Evolutionary conservation across 2,888 invertebrate species (phyloP), one percentile per base, ranked within the genome.

Genomic region (Villa cingulata): DNA sequence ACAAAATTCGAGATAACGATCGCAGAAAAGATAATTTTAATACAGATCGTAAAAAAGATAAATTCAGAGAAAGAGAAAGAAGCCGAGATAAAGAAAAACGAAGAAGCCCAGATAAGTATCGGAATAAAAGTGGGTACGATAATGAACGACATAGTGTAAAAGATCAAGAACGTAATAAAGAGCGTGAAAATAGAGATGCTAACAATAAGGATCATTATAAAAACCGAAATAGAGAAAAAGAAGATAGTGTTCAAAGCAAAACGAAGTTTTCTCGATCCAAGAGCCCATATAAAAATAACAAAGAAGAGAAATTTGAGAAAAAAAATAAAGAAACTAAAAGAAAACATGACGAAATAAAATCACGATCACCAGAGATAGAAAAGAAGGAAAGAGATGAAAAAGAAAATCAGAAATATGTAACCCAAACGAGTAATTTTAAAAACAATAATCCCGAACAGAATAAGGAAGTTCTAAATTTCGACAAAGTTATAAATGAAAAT

Each of bases 401-500:
- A 19, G 61, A 62, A 34, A 38, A 38, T 18, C 75, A 78, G 53
- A 80, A 83, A 56, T 80, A 82, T 57, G 76, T 80, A 10, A 76
- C 77, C 7, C 65, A 85, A 65, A 76, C 82, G 0, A 80, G 74
- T 59, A 83, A 83, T 59, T 83, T 81, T 58, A 83, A 83, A 0
- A 83, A 84, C 61, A 83, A 84, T 62, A 83, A 83, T 54, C 78
- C 74, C 58, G 81, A 82, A 50, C 74, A 72, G 18, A 81, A 82
- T 55, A 70, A 71, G 46, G 32, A 43, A 29, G 46, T 48, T 45
- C 9, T 65, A 66, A 23, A 57, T 58, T 63, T 74, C 67, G 50
- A 23, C 7, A 23, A 23, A 23, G 4, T 63, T 46, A 66, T 70
- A 46, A 23, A 17, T 20, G 57, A 65, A 59, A 71, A 70, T 59